Conservation (phyloP, 2,797 vertebrate genomes). For the Eremophila alpestris region DNA sequence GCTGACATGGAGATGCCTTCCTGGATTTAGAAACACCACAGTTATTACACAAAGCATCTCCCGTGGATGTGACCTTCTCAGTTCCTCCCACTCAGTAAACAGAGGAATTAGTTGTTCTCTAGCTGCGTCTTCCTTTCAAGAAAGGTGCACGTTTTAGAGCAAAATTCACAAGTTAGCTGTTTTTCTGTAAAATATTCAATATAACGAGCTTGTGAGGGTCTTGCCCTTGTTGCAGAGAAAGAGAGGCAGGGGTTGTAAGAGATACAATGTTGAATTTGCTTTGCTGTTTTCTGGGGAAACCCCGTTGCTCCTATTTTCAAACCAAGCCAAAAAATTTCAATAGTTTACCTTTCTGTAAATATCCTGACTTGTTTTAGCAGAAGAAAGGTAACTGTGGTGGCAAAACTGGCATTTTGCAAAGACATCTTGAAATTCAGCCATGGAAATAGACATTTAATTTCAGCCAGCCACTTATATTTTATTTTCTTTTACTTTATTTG, state of each 20-base stretch:
- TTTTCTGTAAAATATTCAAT: neutral
- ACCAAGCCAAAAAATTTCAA: neutral
- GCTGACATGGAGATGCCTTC: neutral
- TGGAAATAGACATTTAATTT: neutral
- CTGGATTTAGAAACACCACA: constrained; percentile 9
- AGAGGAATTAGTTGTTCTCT: neutral
- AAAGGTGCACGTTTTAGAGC: neutral
- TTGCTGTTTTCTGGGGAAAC: neutral
- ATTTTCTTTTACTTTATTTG: neutral
- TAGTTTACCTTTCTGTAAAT: constrained; percentile 19
- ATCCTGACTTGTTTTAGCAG: constrained; percentile 1
- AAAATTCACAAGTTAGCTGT: neutral
- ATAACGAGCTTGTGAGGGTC: neutral
- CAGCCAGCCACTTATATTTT: neutral
- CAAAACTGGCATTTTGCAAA: neutral
- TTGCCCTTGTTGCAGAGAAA: neutral
- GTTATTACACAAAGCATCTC: neutral
- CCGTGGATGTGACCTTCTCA: neutral
- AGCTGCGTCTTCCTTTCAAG: neutral
- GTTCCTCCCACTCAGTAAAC: neutral
- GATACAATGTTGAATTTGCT: neutral
- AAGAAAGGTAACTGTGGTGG: neutral
- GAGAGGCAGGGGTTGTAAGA: neutral
- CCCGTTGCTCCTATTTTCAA: neutral
- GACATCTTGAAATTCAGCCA: neutral